Conservation (phyloP, 1,140 invertebrate species). For the Saccostrea cuccullata region DNA sequence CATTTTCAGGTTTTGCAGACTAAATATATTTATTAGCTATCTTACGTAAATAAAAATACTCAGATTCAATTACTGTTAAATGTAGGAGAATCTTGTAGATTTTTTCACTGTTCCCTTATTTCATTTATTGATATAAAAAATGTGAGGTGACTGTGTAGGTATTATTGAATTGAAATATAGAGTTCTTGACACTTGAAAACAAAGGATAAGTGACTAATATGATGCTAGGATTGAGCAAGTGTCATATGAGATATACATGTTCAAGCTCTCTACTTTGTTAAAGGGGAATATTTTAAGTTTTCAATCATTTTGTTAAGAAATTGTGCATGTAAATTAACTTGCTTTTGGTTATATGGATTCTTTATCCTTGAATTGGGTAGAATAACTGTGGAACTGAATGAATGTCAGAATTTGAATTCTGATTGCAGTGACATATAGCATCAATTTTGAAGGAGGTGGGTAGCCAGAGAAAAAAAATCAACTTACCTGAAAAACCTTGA, state of each 20-base stretch:
- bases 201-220: background rate
- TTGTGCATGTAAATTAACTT: too few species aligned
- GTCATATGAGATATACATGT: background rate
- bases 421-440: too few species aligned
- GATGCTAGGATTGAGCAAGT: background rate
- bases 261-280: background rate
- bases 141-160: background rate
- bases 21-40: too few species aligned
- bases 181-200: background rate
- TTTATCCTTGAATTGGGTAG: too few species aligned
- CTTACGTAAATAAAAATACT: background rate
- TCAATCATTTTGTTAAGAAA: too few species aligned
- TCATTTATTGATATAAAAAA: background rate
- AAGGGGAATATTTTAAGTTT: background rate
- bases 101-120: background rate
- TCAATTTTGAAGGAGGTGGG: too few species aligned
- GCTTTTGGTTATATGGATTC: too few species aligned
- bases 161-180: background rate
- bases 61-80: conserved; percentile 9
- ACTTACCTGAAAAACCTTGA: too few species aligned
- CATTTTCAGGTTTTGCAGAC: background rate
- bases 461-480: too few species aligned
- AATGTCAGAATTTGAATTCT: too few species aligned
- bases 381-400: too few species aligned
- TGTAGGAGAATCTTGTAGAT: background rate